phyloP scores from a whole-genome alignment of 2,113 vertebrate genomes.

The Phyllostomus discolor region DNA sequence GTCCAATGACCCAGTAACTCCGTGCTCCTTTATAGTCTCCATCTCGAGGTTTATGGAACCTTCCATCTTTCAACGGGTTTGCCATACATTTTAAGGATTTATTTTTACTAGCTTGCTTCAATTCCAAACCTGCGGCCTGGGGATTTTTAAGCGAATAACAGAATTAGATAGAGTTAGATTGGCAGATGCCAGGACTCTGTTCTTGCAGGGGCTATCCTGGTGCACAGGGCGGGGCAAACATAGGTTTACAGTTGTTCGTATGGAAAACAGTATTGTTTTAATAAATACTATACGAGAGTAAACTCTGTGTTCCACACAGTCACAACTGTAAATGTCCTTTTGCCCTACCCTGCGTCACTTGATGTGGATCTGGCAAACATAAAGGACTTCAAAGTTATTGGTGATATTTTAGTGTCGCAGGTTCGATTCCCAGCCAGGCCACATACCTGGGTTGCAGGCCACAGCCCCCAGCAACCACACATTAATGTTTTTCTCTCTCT shows the following conservation, averaged over 20 bases:
- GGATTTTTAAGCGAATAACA: neutral
- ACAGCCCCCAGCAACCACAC: too few relatives aligned
- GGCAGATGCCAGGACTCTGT: neutral
- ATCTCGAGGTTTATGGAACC: neutral
- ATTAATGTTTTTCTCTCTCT: too few relatives aligned
- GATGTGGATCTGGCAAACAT: neutral
- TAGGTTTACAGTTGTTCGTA: neutral
- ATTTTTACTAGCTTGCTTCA: neutral
- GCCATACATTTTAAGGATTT: neutral
- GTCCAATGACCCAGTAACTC: neutral
- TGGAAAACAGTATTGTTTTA: neutral
- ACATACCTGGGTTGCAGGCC: too few relatives aligned
- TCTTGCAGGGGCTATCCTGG: neutral
- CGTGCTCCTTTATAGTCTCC: neutral
- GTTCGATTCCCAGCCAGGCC: too few relatives aligned
- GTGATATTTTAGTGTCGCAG: neutral
- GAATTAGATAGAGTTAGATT: neutral
- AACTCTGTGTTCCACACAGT: neutral
- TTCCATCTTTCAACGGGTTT: neutral
- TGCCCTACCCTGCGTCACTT: neutral
- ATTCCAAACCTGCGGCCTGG: neutral
- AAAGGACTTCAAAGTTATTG: neutral
- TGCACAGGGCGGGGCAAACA: neutral
- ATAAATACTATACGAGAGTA: neutral
- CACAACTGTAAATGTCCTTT: neutral